Percentiles rank a stretch among this genome's conserved stretches.
Conservation (phyloP, 2,797 vertebrate genomes). For the Momotus momota region DNA sequence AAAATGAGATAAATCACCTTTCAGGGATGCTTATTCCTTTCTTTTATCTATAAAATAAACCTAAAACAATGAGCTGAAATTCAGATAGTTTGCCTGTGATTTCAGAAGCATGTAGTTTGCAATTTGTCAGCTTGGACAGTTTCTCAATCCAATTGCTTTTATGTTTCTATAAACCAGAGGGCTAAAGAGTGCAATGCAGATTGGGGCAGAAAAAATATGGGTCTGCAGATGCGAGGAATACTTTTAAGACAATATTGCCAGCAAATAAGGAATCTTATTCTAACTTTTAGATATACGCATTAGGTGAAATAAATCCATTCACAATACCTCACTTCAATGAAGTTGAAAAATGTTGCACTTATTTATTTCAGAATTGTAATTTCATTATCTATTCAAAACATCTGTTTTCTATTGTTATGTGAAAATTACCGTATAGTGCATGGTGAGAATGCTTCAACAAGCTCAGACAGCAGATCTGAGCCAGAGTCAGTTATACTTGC, state of each 20-base stretch:
- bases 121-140: not conserved
- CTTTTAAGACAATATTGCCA: not conserved
- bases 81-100: not conserved
- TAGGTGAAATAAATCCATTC: not conserved
- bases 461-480: not conserved
- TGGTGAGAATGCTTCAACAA: not conserved
- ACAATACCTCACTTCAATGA: not conserved
- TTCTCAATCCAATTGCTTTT: not conserved
- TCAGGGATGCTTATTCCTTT: not conserved
- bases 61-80: not conserved
- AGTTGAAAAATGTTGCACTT: constrained; percentile 7
- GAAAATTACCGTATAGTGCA: not conserved
- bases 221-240: not conserved
- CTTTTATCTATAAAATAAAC: not conserved
- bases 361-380: constrained; percentile 9
- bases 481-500: not conserved
- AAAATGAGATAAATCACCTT: not conserved
- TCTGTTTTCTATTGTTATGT: not conserved
- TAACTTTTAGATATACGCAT: not conserved
- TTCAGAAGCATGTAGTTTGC: not conserved
- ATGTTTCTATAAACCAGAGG: not conserved
- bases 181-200: not conserved
- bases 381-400: constrained; percentile 24
- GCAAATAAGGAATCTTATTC: not conserved
- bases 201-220: not conserved